Base-by-base conservation (phyloP, 2,113 vertebrate species). In the Mustela nigripes region DNA sequence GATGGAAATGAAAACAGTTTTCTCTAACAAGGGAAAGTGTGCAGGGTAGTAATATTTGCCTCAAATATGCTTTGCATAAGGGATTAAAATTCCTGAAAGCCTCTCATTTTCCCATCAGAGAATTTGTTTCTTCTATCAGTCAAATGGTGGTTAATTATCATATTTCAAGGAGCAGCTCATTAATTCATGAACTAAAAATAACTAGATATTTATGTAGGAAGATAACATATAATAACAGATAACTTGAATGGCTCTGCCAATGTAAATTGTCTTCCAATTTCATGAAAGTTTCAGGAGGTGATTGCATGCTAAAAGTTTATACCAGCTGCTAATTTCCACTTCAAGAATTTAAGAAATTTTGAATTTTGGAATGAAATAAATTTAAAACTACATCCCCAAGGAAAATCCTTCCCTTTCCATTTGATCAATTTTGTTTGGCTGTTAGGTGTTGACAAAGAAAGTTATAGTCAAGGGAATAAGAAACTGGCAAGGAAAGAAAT, bases 1-100 rank as follows among this genome's bases (percentile, higher is more conserved):
- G 98, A 99, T 98, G 98, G 92, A 97, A 97, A 90, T 79, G 95
- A 96, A 98, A 96, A 98, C 89, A 97, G 91, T 97, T 99, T 98
- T 98, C 82, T 97, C 36, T 96, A 97, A 97, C 97, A 98, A 98
- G 96, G 93, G 53, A 92, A 74, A 88, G 81, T 97, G 24, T 88
- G 62, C 69, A 82, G 88, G 78, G 81, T 97, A 97, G 86, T 90
- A 97, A 96, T 96, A 96, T 95, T 98, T 98, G 78, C 86, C 94
- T 97, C 97, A 96, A 97, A 97, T 96, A 97, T 18, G 48, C 91
- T 97, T 98, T 76, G 9, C 62, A 80, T 95, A 97, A 95, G 79
- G 86, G 92, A 98, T 98, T 98, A 97, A 69, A 90, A 96, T 98
- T 98, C 97, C 94, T 90, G 95, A 97, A 98, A 98, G 78, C 85